These are phyloP conservation scores for Anneissia japonica DNA, from an alignment of 35 echinoderm and acorn worm genomes.

Conservation along the genomic window DNA sequence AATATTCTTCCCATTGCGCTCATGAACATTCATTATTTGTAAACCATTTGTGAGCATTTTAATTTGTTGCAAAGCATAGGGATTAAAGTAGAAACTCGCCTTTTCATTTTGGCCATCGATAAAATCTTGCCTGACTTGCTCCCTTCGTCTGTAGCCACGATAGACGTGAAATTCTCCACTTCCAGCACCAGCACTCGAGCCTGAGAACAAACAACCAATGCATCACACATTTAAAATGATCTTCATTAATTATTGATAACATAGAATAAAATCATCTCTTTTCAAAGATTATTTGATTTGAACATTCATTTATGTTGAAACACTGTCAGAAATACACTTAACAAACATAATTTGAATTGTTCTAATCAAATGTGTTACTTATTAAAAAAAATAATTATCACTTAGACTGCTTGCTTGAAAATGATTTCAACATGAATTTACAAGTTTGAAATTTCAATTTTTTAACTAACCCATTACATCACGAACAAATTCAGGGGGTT, in stretches of 20 bases:
- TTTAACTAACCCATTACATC: conserved; percentile 76
- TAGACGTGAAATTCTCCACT: conserved; percentile 99
- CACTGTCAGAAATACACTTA: neutral
- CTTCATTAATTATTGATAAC: no score
- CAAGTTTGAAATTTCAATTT: neutral
- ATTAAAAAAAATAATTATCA: conserved; percentile 29
- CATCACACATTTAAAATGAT: no score
- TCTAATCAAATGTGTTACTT: conserved; percentile 12
- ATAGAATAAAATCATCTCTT: no score
- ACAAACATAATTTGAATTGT: conserved; percentile 33
- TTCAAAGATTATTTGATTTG: neutral
- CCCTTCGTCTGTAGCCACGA: conserved; percentile 82
- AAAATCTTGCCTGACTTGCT: conserved; percentile 55
- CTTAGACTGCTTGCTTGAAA: conserved; percentile 19
- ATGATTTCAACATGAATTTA: conserved; percentile 33
- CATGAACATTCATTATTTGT: neutral
- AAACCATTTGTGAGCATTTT: neutral
- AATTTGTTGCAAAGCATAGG: neutral
- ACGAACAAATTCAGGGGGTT: conserved; percentile 77
- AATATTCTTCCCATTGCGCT: no score
- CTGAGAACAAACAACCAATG: no score
- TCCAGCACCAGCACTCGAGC: conserved; percentile 98
- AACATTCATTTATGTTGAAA: neutral
- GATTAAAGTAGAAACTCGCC: conserved; percentile 13
- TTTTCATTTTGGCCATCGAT: conserved; percentile 59